A percentile compares a stretch with the other conserved stretches of the same genome.
phyloP scores from a whole-genome alignment of 2,797 vertebrate species.

The Columba guinea region DNA sequence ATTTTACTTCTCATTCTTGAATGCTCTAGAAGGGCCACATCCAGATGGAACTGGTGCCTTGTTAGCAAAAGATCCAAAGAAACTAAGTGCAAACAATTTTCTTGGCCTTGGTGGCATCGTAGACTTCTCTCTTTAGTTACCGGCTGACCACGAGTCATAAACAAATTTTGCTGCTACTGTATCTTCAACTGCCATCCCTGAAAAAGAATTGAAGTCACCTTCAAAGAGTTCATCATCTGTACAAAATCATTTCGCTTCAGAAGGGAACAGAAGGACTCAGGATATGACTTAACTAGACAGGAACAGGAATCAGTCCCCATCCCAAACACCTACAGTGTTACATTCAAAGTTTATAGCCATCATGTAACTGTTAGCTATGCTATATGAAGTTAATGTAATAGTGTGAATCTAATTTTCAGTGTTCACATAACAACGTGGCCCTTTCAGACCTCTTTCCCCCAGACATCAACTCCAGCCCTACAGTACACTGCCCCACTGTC shows the following conservation, averaged over 20 bases:
- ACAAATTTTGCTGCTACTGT: conserved; percentile 90
- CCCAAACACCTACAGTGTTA: background rate
- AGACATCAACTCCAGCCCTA: background rate
- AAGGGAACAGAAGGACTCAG: background rate
- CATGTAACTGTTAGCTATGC: background rate
- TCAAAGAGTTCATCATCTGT: background rate
- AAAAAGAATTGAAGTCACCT: conserved; percentile 36
- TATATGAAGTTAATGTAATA: background rate
- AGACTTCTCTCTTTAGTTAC: conserved; percentile 53
- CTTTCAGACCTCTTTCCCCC: background rate
- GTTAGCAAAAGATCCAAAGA: background rate
- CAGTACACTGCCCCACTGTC: background rate
- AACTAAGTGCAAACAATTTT: background rate
- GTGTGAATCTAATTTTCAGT: background rate
- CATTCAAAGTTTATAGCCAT: background rate
- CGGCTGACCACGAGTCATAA: conserved; percentile 86
- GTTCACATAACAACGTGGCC: background rate
- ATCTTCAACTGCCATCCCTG: conserved; percentile 95
- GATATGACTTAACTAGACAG: background rate
- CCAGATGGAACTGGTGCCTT: background rate
- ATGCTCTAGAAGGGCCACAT: background rate
- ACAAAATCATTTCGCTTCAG: background rate
- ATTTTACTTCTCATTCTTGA: background rate
- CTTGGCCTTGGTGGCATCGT: background rate
- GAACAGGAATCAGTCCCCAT: background rate